Base-by-base conservation (phyloP, 2,797 vertebrate species). In the Alcedo atthis region DNA sequence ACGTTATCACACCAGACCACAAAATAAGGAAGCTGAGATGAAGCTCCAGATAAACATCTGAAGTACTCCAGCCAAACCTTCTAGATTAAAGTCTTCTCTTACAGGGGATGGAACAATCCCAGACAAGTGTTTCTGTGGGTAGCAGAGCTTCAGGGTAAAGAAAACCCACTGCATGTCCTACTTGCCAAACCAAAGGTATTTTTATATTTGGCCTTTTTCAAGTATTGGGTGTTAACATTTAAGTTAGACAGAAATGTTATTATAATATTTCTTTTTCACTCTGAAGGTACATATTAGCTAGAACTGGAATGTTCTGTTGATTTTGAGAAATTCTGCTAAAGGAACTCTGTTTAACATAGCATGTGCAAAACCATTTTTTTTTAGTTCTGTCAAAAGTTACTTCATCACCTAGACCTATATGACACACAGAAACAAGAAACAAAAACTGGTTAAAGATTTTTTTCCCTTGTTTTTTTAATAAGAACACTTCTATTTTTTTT, bases 401-500 rank as follows among this genome's bases (percentile, higher is more conserved):
- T 82, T 81, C 3, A 11, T 78, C 19, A 32, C 28, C 8, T 76
- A 45, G 15, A 61, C 25, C 67, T 71, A 14, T 51, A 12, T 20
- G 70, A 43, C 42, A 62, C 17, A 53, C 6, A 32, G 62, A 83
- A 70, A 43, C 14, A 79, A 54, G 66, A 81, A 69, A 37, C 28
- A 89, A 89, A 32, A 76, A 71, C 14, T 54, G 6, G 12, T 49
- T 40, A 66, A 82, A 80, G 20, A 67, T 71, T 92, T 87, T 89
- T 40, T 55, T 87, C 16, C 51, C 24, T 73, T 79, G 22, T 93
- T 92, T 90, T 73, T 89, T 82, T 90, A 73, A 67, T 87, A 26
- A 71, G 69, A 84, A 58, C 69, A 53, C 24, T 48, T 62, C 4
- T n/a, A 5, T 22, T 8, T 12, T 26, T 21, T 25, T 24, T 20